phyloP scores from a whole-genome alignment of 1,140 invertebrate species.

The Pteromalus puparum region DNA sequence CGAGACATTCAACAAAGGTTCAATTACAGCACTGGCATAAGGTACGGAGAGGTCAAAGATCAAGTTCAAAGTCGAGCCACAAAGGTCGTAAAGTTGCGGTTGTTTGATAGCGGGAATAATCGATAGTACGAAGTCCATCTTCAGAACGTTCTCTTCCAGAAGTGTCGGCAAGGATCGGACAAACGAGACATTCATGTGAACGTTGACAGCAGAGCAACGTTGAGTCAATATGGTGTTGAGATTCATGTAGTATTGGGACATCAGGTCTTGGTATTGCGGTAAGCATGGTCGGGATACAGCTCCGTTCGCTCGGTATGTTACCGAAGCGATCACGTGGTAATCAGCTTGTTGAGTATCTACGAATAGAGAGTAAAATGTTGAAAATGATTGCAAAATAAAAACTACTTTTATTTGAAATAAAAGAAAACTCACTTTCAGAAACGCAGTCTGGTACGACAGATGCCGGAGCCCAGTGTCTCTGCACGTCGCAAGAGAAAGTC shows the following conservation, averaged over 20 bases:
- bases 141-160: conserved; percentile 88
- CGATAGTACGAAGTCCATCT: conserved; percentile 91
- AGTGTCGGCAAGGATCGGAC: conserved; percentile 85
- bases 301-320: conserved; percentile 92
- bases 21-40: conserved; percentile 92
- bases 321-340: conserved; percentile 92
- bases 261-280: conserved; percentile 88
- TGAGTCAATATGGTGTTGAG: conserved; percentile 90
- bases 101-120: conserved; percentile 91
- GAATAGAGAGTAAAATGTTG: conserved; percentile 57
- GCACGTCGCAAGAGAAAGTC: conserved; percentile 88
- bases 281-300: conserved; percentile 90
- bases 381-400: not conserved
- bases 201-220: conserved; percentile 94
- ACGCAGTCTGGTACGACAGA: conserved; percentile 95
- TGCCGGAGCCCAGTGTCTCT: conserved; percentile 87
- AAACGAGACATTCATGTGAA: conserved; percentile 96
- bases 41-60: conserved; percentile 96
- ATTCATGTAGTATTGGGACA: conserved; percentile 87
- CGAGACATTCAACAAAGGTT: conserved; percentile 91
- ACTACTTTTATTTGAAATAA: not conserved
- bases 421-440: conserved; percentile 84
- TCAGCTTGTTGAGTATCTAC: conserved; percentile 93
- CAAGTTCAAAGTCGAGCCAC: conserved; percentile 93
- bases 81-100: conserved; percentile 94